Evolutionary conservation across 1,140 invertebrate species (phyloP), one percentile per base, ranked within the genome.

Genomic region (Lineus longissimus): DNA sequence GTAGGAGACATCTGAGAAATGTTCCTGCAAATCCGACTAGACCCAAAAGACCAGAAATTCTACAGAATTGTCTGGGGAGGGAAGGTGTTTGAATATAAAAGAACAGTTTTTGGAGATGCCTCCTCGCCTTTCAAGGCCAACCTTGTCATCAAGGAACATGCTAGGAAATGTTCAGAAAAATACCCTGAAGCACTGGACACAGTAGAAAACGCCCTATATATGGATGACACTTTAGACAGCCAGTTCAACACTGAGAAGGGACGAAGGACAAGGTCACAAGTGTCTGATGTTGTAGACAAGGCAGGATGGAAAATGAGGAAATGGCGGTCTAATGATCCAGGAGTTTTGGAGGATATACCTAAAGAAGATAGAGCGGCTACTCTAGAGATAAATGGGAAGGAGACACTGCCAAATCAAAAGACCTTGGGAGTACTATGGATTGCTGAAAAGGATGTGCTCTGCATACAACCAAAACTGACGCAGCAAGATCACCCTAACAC

Each of bases 1-100:
- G 61, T 64, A 27, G 55, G 62, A 17, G 62, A 68, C 63, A 68
- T 72, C 4, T 30, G 64, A 22, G 36, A 51, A 43, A 72, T 72
- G 70, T 70, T 72, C 40, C 64, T 70, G 22, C 63, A 68, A 30
- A 51, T 70, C 19, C 27, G 40, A 25, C 62, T 70, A 31, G 1
- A 19, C 13, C 36, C 60, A 43, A 29, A 64, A 36, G 47, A 67
- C 59, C 56, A 65, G 9, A 29, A 63, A 23, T 63, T 33, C 2
- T 68, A 70, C 57, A 40, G 63, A 30, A 70, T 70, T 64, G 57
- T 17, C 2, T 51, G 47, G 47, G 6, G n/a, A 51, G 25, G n/a
- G 4, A 51, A 51, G n/a, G n/a, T 51, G 6, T 51, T 7, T n/a
- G 47, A 51, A 27, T 51, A 23, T 51, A 4, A 23, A n/a, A 63